Percentiles rank a stretch among this genome's conserved stretches.
Evolutionary conservation across 2,113 vertebrate species (phyloP).

Genomic region (Bubo bubo): DNA sequence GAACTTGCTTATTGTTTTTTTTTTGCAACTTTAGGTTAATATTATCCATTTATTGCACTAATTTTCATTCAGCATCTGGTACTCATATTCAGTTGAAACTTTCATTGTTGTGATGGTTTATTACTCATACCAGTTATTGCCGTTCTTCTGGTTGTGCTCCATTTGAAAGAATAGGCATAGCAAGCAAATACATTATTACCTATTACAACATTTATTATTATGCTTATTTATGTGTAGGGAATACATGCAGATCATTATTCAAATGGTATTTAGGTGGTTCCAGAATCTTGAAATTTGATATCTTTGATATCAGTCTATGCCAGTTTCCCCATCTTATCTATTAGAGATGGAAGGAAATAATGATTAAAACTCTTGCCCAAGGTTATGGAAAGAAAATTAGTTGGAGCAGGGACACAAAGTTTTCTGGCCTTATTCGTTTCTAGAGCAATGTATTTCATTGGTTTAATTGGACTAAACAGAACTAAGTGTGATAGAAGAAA

Average conservation of each 20-base stretch:
- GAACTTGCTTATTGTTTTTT: not conserved
- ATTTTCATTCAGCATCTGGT: not conserved
- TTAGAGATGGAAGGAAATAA: not conserved
- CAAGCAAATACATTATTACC: not conserved
- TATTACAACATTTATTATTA: not conserved
- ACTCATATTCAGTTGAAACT: not conserved
- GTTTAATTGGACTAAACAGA: not conserved
- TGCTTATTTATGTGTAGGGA: not conserved
- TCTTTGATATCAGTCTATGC: not conserved
- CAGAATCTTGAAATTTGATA: not conserved
- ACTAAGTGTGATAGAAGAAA: not conserved
- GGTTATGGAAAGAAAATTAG: not conserved
- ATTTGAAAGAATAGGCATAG: not conserved
- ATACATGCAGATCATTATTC: not conserved
- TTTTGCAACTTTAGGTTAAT: not conserved
- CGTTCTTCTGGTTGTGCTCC: not conserved
- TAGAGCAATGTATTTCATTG: not conserved
- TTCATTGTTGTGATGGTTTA: not conserved
- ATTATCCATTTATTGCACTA: not conserved
- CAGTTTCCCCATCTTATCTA: not conserved
- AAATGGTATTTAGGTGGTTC: not conserved
- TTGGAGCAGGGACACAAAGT: not conserved
- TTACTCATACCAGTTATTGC: constrained; percentile 29
- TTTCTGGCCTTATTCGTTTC: not conserved
- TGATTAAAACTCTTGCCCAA: not conserved